Evolutionary conservation across 2,888 invertebrate genomes (phyloP), one percentile per base, ranked within the genome.

Genomic region (Acrocyrtus sp.): DNA sequence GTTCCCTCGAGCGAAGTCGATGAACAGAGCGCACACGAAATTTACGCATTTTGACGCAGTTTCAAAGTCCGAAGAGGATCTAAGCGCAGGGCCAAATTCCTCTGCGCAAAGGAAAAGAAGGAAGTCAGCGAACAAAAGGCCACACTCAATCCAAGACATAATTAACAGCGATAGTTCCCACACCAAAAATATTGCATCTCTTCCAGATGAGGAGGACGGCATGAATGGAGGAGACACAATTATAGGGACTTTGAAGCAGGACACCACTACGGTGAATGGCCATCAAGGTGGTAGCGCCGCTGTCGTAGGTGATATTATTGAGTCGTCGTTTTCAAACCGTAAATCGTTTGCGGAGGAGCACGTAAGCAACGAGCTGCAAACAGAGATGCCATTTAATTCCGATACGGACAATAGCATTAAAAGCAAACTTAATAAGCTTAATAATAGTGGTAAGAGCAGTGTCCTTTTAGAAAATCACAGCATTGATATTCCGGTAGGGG

Each of bases 61-160:
- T 3, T 12, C 53, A 15, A 63, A 24, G 24, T 57, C 63, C 22
- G 39, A 27, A n/a, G 72, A 72, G 39, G 50, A 22, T 3, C 8
- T 5, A 22, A 34, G 34, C 22, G 21, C 6, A 12, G 34, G 34
- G 5, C 6, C 6, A 12, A 34, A 12, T 5, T 24, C 34, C 17
- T 24, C 45, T 41, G 3, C 51, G 19, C 29, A 10, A 17, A 56
- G 43, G 15, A 56, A 50, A 15, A 54, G 41, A 65, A 72, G 58
- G 72, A 63, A 62, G 53, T 65, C 63, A 58, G 58, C 63, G 3
- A 51, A 24, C 6, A 72, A 58, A 17, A 45, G 50, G 10, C 72
- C 72, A 19, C 48, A 63, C 3, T 72, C 72, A 17, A 72, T 72
- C 53, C 72, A 72, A 21, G 72, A 72, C 26, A 72, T 72, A 22